Base-by-base conservation (phyloP, 2,888 invertebrate genomes). In the Synanthedon myopaeformis region DNA sequence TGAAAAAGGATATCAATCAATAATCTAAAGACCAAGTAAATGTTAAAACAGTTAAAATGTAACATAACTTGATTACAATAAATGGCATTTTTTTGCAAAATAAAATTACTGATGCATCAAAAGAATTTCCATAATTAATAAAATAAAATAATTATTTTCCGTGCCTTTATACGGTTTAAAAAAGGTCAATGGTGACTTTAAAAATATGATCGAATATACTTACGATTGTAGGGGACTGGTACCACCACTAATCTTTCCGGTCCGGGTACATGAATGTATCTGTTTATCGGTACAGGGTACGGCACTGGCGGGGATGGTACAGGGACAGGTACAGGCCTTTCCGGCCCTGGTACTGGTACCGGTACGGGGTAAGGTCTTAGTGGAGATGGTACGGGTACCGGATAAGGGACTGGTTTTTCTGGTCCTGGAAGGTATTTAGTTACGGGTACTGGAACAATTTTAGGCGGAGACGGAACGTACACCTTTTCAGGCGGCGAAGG, bases 181-280 rank as follows among this genome's bases (percentile, higher is more conserved):
- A 17, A 17, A 35, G 35, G 0, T 35, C 35, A 35, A 35, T 35
- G 35, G 35, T 35, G 10, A 35, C 35, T 10, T 8, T 0, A 35
- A 35, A 3, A 35, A 35, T 10, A 35, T 35, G 6, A 49, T 1
- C 19, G 17, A 14, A 45, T 10, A 49, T 53, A 67, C 73, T 73
- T 58, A 76, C 76, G 59, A 10, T 59, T 60, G 8, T 59, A 54
- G 0, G 79, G 76, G 0, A 82, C 73, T 17, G 78, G 76, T 0
- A 82, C 74, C 2, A 74, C 65, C 6, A 77, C 57, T 5, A 78
- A 56, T 57, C 72, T 68, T 50, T 74, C 72, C 50, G 55, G 63
- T 19, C 80, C 81, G 41, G 75, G 80, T 3, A 80, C 51, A 4
- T 71, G 53, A 53, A 79, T 73, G 62, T 76, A 80, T 51, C 61